Conservation (phyloP, 2,113 vertebrate genomes). For the Nyctibius bracteatus region DNA sequence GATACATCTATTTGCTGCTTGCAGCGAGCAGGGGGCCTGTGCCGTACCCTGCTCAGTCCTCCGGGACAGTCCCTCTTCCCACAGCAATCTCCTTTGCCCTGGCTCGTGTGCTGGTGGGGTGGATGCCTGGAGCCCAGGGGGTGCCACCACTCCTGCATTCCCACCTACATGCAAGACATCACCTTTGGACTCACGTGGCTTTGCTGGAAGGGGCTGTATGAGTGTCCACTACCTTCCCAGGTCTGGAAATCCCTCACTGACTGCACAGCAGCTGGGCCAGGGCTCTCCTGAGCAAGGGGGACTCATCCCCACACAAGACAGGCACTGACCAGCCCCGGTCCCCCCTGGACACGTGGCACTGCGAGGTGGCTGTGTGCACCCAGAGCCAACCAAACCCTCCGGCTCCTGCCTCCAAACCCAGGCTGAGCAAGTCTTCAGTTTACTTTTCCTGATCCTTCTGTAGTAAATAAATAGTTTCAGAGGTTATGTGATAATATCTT, state of each 20-base stretch:
- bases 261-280: background rate
- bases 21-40: background rate
- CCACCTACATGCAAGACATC: background rate
- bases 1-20: background rate
- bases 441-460: background rate
- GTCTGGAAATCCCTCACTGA: background rate
- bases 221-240: background rate
- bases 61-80: background rate
- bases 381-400: background rate
- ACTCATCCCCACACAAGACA: accelerated
- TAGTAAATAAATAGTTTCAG: background rate
- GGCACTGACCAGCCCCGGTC: accelerated
- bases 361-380: accelerated
- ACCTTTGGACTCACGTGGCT: background rate
- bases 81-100: background rate
- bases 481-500: background rate
- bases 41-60: background rate
- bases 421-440: background rate
- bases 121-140: background rate
- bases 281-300: background rate
- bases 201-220: background rate
- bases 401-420: background rate
- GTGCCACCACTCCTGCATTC: background rate
- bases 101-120: background rate
- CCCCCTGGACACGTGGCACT: accelerated